Base-by-base conservation (phyloP, 37 sponge, comb jelly and placozoan genomes). In the Aplysina aerophoba region DNA sequence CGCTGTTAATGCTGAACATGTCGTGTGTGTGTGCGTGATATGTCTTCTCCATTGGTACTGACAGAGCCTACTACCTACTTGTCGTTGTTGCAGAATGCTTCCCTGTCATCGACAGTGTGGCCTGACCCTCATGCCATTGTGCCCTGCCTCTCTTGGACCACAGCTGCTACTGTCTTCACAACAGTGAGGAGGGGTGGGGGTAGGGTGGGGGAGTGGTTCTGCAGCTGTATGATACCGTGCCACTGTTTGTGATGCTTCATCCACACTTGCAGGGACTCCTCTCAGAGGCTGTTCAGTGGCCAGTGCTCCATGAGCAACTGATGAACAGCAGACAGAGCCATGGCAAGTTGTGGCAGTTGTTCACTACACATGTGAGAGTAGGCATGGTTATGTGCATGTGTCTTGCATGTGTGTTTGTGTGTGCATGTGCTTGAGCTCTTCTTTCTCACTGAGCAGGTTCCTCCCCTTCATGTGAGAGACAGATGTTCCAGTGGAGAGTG, bases 111-210 rank as follows among this genome's bases (percentile, higher is more conserved):
- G 6, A 35, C 86, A 11, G 80, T 93, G 61, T 96, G 90, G 88
- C 89, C 89, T 17, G 78, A 87, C 55, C 87, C 92, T n/a, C 86
- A 89, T 16, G 91, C 92, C 24, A 89, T 87, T 57, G 94, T 96
- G 13, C 97, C 97, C 0, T 96, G 94, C 67, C 81, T 93, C 59
- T 91, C 92, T 33, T 91, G 94, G 92, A 81, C 90, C 54, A 91
- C 97, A 55, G 97, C 94, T 12, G 87, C 97, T 28, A 81, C 85
- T 85, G 87, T 90, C 19, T 96, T 96, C 89, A 96, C 94, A 37
- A 83, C 91, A 84, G 97, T 90, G 35, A 60, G 83, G 34, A 8
- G 50, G 50, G 8, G 50, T 44, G 50, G 50, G 50, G 50, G 50
- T 63, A 8, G 24, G 28, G 27, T 63, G 65, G 28, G 65, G 65